These are phyloP conservation scores for Martes martes DNA, from an alignment of 2,113 vertebrate genomes.

Conservation along the genomic window DNA sequence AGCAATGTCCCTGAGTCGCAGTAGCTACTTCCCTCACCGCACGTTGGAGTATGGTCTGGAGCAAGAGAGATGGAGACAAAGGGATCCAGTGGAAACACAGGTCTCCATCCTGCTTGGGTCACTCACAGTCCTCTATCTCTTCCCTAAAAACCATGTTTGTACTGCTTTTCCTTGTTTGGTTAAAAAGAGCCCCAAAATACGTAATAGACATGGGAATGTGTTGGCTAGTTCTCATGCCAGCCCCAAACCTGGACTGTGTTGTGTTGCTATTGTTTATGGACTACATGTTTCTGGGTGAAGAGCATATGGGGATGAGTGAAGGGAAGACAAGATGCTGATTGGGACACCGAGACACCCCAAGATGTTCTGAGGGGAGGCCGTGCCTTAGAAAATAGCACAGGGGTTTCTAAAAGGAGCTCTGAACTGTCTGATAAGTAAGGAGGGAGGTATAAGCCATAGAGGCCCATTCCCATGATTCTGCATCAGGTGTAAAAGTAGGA, in stretches of 20 bases:
- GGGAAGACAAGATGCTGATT: background rate
- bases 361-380: background rate
- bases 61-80: background rate
- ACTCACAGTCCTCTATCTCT: background rate
- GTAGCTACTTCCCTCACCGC: background rate
- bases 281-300: background rate
- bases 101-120: background rate
- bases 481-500: background rate
- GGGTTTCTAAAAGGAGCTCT: background rate
- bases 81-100: background rate
- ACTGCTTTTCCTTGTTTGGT: background rate
- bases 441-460: background rate
- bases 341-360: background rate
- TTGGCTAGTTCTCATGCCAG: background rate
- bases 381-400: background rate
- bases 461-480: background rate
- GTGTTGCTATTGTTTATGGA: background rate
- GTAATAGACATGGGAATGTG: background rate
- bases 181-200: background rate
- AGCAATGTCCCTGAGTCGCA: background rate
- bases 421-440: background rate
- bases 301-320: background rate
- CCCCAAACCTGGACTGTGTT: background rate
- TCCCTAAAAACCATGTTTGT: background rate
- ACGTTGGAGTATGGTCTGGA: background rate